phyloP scores from a whole-genome alignment of 2,113 vertebrate genomes.

The Orthonyx spaldingii region DNA sequence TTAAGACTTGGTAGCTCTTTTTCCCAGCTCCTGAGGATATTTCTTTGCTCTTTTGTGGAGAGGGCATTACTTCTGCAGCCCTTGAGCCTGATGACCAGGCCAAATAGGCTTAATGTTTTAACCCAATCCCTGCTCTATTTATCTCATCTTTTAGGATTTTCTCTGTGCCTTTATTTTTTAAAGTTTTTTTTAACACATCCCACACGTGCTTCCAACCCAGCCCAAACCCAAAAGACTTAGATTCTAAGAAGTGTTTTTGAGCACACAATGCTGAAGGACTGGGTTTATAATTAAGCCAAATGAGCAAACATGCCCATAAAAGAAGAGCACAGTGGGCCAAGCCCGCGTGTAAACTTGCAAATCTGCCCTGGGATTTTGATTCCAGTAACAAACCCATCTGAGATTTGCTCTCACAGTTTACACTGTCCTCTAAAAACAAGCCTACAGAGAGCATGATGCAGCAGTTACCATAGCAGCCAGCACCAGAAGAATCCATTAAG shows the following conservation, averaged over 20 bases:
- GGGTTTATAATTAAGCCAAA: conserved; percentile 5
- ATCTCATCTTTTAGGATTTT: background rate
- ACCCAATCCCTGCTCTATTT: background rate
- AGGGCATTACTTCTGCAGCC: background rate
- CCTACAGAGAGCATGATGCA: conserved; percentile 11
- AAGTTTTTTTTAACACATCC: background rate
- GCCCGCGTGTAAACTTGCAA: background rate
- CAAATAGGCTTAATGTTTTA: background rate
- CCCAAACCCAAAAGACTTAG: background rate
- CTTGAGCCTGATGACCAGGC: background rate
- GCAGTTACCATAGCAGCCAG: conserved; percentile 59
- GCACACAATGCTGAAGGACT: background rate
- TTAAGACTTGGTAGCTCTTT: background rate
- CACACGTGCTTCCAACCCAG: background rate
- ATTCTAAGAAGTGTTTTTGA: conserved; percentile 18
- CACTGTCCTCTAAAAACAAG: background rate
- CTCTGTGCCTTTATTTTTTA: background rate
- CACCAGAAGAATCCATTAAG: conserved; percentile 44
- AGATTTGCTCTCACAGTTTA: conserved; percentile 23
- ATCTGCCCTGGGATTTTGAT: conserved; percentile 16
- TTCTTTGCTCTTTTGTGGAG: background rate
- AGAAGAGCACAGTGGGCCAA: background rate
- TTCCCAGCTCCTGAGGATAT: background rate
- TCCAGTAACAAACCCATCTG: conserved; percentile 35
- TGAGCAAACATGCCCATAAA: conserved; percentile 27